These are phyloP conservation scores for Panzeria rudis DNA, from an alignment of 2,888 invertebrate species.

Conservation along the genomic window DNA sequence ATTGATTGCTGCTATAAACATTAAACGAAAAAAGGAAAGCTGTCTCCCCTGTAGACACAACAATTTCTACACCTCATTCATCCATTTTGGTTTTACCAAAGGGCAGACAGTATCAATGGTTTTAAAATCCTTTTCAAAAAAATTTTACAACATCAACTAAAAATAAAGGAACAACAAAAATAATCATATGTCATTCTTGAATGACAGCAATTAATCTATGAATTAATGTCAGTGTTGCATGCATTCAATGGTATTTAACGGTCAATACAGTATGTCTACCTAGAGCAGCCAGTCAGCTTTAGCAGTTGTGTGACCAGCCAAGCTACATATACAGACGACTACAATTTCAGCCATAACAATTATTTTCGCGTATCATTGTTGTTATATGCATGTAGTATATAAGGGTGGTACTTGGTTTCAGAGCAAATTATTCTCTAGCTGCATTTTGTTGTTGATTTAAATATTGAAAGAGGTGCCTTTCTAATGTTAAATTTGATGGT, in stretches of 20 bases:
- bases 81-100: not conserved
- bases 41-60: slow-evolving; percentile 28
- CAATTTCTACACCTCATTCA: slow-evolving; percentile 23
- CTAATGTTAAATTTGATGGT: slow-evolving; percentile 52
- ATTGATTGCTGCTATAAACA: slow-evolving; percentile 64
- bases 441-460: not conserved
- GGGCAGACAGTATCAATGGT: slow-evolving; percentile 50
- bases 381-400: slow-evolving; percentile 39
- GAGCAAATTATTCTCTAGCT: not conserved
- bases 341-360: slow-evolving; percentile 67
- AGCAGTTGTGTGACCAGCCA: slow-evolving; percentile 2
- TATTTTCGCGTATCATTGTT: slow-evolving; percentile 66
- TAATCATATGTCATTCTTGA: slow-evolving; percentile 68
- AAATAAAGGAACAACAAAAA: slow-evolving; percentile 42
- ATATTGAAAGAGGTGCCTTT: not conserved
- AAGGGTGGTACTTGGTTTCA: slow-evolving; percentile 8
- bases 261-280: slow-evolving; percentile 55
- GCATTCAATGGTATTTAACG: slow-evolving; percentile 69
- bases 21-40: slow-evolving; percentile 26
- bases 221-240: slow-evolving; percentile 71
- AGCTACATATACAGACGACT: slow-evolving; percentile 11
- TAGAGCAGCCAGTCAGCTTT: slow-evolving; percentile 33
- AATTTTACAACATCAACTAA: not conserved
- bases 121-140: slow-evolving; percentile 51
- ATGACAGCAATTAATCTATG: slow-evolving; percentile 71